Conservation (phyloP, 2,888 invertebrate species). For the Athalia circularis region DNA sequence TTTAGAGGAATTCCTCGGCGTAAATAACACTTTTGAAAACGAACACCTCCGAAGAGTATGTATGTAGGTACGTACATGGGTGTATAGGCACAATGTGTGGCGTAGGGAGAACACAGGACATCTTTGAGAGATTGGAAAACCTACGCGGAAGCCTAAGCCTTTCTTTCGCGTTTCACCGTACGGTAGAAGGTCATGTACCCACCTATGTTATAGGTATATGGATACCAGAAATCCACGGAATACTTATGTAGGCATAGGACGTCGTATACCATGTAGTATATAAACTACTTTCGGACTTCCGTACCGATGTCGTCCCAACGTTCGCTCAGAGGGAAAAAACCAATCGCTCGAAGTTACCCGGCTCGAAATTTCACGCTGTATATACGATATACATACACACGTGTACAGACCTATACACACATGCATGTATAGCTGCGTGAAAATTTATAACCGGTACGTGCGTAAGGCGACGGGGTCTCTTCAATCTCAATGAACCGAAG, state of each 20-base stretch:
- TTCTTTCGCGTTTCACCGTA: neutral
- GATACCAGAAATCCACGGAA: conserved; percentile 3
- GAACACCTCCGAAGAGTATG: neutral
- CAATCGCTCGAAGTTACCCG: neutral
- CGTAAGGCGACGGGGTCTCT: too few species aligned
- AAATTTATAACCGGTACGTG: too few species aligned
- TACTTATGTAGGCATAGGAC: neutral
- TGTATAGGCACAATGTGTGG: neutral
- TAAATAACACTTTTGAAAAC: conserved; percentile 32
- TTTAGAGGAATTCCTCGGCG: conserved; percentile 13
- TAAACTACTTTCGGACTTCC: too few species aligned
- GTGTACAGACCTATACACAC: too few species aligned
- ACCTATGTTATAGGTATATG: neutral
- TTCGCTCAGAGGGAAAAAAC: neutral
- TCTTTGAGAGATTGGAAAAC: conserved; percentile 36
- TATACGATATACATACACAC: too few species aligned
- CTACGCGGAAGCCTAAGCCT: conserved; percentile 14
- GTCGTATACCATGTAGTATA: too few species aligned
- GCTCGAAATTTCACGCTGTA: neutral
- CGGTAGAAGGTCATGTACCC: too few species aligned
- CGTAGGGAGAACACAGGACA: neutral
- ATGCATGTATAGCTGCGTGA: neutral
- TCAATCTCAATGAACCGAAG: too few species aligned
- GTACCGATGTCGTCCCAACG: too few species aligned
- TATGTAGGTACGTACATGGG: too few species aligned